Conservation (phyloP, 2,888 invertebrate genomes). For the Philereme transversata region DNA sequence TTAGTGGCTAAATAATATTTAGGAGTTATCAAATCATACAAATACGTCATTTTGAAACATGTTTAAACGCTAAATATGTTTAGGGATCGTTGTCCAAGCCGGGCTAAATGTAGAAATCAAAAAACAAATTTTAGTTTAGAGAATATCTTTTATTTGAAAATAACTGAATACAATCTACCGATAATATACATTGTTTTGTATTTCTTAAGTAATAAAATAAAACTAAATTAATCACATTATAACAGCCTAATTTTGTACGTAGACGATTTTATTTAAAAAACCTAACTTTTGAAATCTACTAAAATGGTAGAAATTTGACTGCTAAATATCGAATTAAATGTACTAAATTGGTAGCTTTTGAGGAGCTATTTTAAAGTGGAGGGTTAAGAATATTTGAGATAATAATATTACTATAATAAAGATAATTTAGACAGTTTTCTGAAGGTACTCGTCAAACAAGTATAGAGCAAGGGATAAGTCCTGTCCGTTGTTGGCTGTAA, state of each 20-base stretch:
- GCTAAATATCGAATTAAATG: background rate
- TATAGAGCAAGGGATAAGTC: slow-evolving; percentile 87
- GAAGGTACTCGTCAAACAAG: slow-evolving; percentile 89
- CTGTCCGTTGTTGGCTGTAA: slow-evolving; percentile 74
- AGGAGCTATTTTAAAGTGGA: slow-evolving; percentile 1
- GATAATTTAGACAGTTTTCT: slow-evolving; percentile 62
- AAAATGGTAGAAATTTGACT: slow-evolving; percentile 35
- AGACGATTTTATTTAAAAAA: slow-evolving; percentile 17
- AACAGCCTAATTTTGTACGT: slow-evolving; percentile 55
- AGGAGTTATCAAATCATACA: too few relatives aligned
- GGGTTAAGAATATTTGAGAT: background rate
- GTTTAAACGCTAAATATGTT: too few relatives aligned
- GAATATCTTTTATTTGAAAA: slow-evolving; percentile 58
- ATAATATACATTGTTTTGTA: slow-evolving; percentile 37
- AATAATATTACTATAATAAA: background rate
- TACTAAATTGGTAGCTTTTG: slow-evolving; percentile 18
- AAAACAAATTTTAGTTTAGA: slow-evolving; percentile 1
- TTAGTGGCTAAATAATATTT: too few relatives aligned
- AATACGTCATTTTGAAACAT: too few relatives aligned
- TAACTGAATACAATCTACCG: slow-evolving; percentile 47
- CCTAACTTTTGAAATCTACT: slow-evolving; percentile 32
- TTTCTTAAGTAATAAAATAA: slow-evolving; percentile 28
- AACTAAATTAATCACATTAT: slow-evolving; percentile 33
- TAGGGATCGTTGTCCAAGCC: too few relatives aligned
- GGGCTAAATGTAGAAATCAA: too few relatives aligned